These are phyloP conservation scores for Aphelenchoides avenae DNA, from an alignment of 1,140 invertebrate species.

Conservation along the genomic window DNA sequence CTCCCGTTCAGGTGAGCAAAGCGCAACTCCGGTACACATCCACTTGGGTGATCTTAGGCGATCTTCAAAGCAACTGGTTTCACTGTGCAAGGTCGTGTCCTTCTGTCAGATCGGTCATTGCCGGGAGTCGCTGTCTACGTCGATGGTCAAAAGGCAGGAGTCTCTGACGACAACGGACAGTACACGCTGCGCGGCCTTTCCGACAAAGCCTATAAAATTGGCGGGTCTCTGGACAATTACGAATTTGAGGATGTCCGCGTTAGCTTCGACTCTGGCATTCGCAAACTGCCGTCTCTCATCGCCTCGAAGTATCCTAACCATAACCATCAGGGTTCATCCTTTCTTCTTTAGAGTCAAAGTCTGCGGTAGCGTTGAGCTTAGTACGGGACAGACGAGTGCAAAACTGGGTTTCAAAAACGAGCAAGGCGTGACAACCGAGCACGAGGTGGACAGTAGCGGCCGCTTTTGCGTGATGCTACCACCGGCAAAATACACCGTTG, in stretches of 20 bases:
- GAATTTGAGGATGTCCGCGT: slow-evolving; percentile 9
- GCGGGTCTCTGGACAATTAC: slow-evolving; percentile 4
- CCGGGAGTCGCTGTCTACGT: no score
- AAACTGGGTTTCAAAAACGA: no score
- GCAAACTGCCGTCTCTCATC: no score
- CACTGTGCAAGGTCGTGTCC: no score
- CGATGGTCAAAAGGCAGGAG: slow-evolving; percentile 1
- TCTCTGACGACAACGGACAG: not conserved
- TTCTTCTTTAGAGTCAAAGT: slow-evolving; percentile 23
- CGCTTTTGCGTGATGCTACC: slow-evolving; percentile 9
- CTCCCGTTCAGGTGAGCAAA: no score
- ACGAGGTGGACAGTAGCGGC: slow-evolving; percentile 2
- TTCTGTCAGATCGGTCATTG: no score
- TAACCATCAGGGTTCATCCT: no score
- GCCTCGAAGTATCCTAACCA: no score
- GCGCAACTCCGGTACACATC: no score
- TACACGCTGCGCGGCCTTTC: not conserved
- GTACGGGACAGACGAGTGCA: slow-evolving; percentile 2
- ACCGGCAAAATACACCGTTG: slow-evolving; percentile 10
- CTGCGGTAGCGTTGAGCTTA: slow-evolving; percentile 20
- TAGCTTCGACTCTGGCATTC: slow-evolving; percentile 6
- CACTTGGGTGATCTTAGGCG: no score
- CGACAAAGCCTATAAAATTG: not conserved
- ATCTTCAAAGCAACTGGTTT: no score
- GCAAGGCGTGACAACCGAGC: not conserved